These are phyloP conservation scores for Sebastiscus tertius DNA, from an alignment of 2,797 vertebrate genomes.

Conservation along the genomic window DNA sequence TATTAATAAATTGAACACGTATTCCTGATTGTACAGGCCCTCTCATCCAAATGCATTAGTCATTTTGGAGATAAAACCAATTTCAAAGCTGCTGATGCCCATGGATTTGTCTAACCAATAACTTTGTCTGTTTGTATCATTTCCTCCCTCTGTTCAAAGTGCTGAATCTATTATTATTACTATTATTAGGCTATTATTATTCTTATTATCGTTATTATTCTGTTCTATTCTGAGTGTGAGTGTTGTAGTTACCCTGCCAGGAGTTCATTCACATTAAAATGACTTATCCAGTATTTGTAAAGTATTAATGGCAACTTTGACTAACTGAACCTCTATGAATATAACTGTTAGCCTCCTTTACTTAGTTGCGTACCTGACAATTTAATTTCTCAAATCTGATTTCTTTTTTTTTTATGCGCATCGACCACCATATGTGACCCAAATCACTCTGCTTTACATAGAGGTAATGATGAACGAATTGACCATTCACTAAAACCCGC, in stretches of 20 bases:
- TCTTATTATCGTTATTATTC: neutral
- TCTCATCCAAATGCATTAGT: slow-evolving; percentile 65
- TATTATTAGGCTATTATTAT: neutral
- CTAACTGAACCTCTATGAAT: neutral
- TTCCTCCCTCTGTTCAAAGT: slow-evolving; percentile 45
- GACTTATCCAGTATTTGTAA: neutral
- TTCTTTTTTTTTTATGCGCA: no score
- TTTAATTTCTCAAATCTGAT: no score
- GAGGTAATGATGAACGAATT: neutral
- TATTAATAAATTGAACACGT: slow-evolving; percentile 72
- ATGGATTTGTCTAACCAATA: slow-evolving; percentile 62
- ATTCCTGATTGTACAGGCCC: slow-evolving; percentile 57
- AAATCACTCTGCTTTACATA: neutral
- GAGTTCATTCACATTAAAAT: slow-evolving; percentile 25
- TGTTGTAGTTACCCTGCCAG: slow-evolving; percentile 3
- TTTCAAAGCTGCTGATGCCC: slow-evolving; percentile 73
- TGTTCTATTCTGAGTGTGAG: slow-evolving; percentile 14
- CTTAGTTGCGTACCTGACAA: neutral
- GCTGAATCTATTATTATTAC: slow-evolving; percentile 36
- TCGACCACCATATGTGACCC: neutral
- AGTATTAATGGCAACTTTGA: slow-evolving; percentile 7
- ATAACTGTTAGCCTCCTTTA: neutral
- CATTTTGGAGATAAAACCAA: slow-evolving; percentile 67
- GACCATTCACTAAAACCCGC: neutral
- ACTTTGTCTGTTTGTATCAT: slow-evolving; percentile 53